Evolutionary conservation across 2,797 vertebrate genomes (phyloP).

Genomic region (Xiphorhynchus erythropygius): DNA sequence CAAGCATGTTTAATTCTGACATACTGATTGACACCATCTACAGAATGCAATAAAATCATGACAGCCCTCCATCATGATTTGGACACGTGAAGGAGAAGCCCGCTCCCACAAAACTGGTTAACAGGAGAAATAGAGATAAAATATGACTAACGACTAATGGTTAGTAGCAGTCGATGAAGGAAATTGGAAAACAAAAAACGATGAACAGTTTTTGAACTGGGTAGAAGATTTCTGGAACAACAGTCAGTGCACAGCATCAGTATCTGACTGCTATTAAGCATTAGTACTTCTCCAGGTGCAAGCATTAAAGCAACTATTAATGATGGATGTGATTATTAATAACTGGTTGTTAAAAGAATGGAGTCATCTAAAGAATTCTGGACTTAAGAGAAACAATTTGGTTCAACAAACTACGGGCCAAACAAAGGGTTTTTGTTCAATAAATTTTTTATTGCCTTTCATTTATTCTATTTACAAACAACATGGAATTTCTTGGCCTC

Average conservation of each 20-base stretch:
- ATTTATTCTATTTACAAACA: conserved; percentile 93
- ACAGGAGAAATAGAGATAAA: conserved; percentile 84
- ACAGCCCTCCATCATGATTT: conserved; percentile 86
- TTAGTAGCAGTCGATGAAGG: conserved; percentile 93
- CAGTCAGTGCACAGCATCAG: conserved; percentile 81
- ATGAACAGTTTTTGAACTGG: conserved; percentile 77
- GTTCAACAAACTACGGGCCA: conserved; percentile 85
- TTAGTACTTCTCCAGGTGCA: conserved; percentile 89
- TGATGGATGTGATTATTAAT: conserved; percentile 91
- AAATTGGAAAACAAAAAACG: conserved; percentile 74
- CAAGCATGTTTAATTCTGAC: conserved; percentile 86
- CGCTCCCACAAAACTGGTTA: conserved; percentile 82
- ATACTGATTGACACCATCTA: conserved; percentile 87
- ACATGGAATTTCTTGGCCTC: conserved; percentile 87
- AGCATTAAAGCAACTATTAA: conserved; percentile 91
- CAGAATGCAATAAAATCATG: conserved; percentile 88
- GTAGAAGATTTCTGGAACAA: conserved; percentile 79
- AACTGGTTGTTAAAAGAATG: conserved; percentile 93
- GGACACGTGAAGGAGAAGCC: conserved; percentile 83
- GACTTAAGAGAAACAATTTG: conserved; percentile 77
- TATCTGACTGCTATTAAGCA: conserved; percentile 91
- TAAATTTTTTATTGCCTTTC: conserved; percentile 99
- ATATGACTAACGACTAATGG: conserved; percentile 86
- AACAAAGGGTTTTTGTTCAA: conserved; percentile 90
- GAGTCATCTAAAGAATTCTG: conserved; percentile 81